Percentiles rank a stretch among this genome's conserved stretches.
Evolutionary conservation across 64 coral and sea anemone species (phyloP).

Genomic region (Dendronephthya gigantea): DNA sequence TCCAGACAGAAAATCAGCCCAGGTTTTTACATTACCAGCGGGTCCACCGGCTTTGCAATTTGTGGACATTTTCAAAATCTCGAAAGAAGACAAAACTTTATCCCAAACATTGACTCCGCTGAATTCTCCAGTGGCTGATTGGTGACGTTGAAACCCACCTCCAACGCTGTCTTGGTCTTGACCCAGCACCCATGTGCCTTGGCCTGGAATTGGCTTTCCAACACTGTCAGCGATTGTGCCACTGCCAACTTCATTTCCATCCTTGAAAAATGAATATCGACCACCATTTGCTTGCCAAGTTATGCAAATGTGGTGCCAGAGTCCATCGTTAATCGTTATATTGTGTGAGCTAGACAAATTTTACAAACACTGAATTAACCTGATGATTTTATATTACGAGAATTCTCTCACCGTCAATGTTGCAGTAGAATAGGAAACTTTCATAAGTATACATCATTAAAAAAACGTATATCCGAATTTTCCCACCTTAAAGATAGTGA

Average conservation of each 20-base stretch:
- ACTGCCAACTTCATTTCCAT: background rate
- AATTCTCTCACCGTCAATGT: too few species aligned
- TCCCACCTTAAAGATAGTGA: too few species aligned
- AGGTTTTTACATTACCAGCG: background rate
- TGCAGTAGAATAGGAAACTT: too few species aligned
- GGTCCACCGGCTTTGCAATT: background rate
- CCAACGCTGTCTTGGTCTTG: background rate
- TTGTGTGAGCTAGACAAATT: too few species aligned
- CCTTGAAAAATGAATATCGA: background rate
- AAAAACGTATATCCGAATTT: too few species aligned
- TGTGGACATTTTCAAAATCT: background rate
- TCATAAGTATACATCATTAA: too few species aligned
- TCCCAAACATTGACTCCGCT: background rate
- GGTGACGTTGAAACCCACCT: background rate
- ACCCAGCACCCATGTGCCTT: background rate
- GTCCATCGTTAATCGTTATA: too few species aligned
- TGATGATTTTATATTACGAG: too few species aligned
- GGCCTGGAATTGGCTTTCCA: background rate
- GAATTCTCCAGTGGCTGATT: background rate
- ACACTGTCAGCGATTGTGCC: background rate
- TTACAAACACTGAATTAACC: too few species aligned
- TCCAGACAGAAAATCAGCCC: background rate
- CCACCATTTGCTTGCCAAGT: background rate
- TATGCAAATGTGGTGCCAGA: background rate
- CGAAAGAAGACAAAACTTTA: background rate